A percentile compares a stretch with the other conserved stretches of the same genome.
Conservation (phyloP, 2,888 invertebrate species). For the Drosophila crucigera region DNA sequence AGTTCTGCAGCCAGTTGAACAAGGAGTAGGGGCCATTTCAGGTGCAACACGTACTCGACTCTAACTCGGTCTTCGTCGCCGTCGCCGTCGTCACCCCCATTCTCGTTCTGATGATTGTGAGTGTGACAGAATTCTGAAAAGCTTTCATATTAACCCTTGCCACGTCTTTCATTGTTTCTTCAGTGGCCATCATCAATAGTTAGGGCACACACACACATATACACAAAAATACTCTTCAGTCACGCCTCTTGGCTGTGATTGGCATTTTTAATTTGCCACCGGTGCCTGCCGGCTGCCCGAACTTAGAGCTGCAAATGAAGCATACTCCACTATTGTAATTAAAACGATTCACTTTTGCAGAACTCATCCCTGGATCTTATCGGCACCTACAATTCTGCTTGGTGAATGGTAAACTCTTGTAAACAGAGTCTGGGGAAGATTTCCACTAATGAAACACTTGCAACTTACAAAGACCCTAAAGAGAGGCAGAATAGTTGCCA, state of each 20-base stretch:
- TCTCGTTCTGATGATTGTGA: constrained; percentile 5
- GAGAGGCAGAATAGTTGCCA: neutral
- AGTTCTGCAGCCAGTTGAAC: neutral
- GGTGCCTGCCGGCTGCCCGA: constrained; percentile 35
- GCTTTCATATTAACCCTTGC: constrained; percentile 34
- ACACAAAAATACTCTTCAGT: constrained; percentile 9
- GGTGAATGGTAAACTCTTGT: constrained; percentile 5
- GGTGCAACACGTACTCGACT: constrained; percentile 58
- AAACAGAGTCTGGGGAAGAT: constrained; percentile 23
- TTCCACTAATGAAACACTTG: constrained; percentile 35
- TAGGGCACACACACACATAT: constrained; percentile 21
- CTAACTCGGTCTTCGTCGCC: constrained; percentile 1
- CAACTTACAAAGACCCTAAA: constrained; percentile 2
- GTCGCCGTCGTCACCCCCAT: neutral
- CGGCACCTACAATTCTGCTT: neutral
- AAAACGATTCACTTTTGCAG: constrained; percentile 47
- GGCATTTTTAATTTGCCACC: constrained; percentile 64
- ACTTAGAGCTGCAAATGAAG: constrained; percentile 14
- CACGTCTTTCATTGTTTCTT: constrained; percentile 39
- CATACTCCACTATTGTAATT: constrained; percentile 39
- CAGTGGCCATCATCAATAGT: constrained; percentile 42
- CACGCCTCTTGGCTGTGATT: constrained; percentile 57
- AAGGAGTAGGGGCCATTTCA: constrained; percentile 18
- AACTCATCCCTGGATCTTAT: constrained; percentile 27
- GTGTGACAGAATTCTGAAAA: constrained; percentile 45